These are phyloP conservation scores for Magallana angulata DNA, from an alignment of 1,140 invertebrate species.

Conservation along the genomic window DNA sequence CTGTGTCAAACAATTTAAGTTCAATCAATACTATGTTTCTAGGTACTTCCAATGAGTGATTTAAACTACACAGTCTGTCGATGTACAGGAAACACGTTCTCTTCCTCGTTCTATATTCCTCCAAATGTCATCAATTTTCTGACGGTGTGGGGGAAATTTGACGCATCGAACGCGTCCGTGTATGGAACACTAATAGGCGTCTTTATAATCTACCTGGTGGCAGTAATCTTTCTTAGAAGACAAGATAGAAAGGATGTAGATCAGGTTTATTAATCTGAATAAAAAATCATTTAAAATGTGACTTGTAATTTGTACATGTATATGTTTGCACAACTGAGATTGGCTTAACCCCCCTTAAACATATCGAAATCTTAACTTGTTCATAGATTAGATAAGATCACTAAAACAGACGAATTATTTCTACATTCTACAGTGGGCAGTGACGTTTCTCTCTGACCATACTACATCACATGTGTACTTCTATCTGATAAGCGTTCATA, in stretches of 20 bases:
- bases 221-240: conserved; percentile 3
- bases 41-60: conserved; percentile 51
- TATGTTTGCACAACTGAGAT: no score
- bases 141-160: conserved; percentile 79
- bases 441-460: conserved; percentile 61
- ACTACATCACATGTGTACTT: conserved; percentile 57
- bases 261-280: no score
- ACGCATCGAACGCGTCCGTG: conserved; percentile 67
- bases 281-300: no score
- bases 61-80: conserved; percentile 55
- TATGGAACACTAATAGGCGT: conserved; percentile 78
- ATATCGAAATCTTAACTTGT: no score
- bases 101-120: conserved; percentile 76
- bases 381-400: no score
- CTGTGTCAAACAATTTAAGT: no score
- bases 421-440: conserved; percentile 55
- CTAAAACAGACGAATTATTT: not conserved
- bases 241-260: conserved; percentile 16
- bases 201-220: conserved; percentile 70
- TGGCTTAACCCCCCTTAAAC: no score
- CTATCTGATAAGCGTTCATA: conserved; percentile 67
- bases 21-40: not conserved
- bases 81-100: conserved; percentile 53
- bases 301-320: no score
- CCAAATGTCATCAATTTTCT: conserved; percentile 81